Evolutionary conservation across 2,113 vertebrate species (phyloP), one percentile per base, ranked within the genome.

Genomic region (Macquaria ambigua): DNA sequence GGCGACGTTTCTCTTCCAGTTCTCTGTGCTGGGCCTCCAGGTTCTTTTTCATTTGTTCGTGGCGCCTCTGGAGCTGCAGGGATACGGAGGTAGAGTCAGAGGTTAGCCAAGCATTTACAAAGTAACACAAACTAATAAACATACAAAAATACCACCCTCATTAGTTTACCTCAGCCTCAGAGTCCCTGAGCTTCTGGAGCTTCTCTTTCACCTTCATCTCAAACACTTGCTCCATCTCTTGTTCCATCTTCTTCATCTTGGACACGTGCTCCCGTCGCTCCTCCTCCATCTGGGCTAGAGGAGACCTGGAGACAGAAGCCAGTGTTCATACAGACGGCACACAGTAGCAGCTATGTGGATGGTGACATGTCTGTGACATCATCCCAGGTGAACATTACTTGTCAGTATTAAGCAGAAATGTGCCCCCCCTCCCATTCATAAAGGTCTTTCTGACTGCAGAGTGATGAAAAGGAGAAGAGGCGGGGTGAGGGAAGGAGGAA

Each of bases 161-260:
- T 52, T 3, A 1, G 7, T 34, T 62, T 59, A 99, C 98, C 97
- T 99, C 98, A 43, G 94, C 95, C 95, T 98, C 98, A 4, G 98
- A 99, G 93, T 99, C 98, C 93, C 94, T 97, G 92, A 99, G 96
- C 81, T 99, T 99, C 87, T 98, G 97, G 83, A 98, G 97, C 93
- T 99, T 99, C 91, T 99, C 98, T 92, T 98, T 99, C 88, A 99
- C 98, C 94, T 99, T 99, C 97, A 99, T 99, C 87, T 99, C 98
- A 93, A 99, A 99, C 90, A 99, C 98, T 89, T 99, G 98, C 7
- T 99, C 98, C 98, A 99, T 99, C 92, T 99, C 98, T 95, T 97
- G 97, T 76, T 99, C 98, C 98, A 99, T 99, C 89, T 99, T 99
- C 84, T 97, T 98, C 97, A 99, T 99, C 94, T 98, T 99, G 58